Base-by-base conservation (phyloP, 1,140 invertebrate species). In the Mya arenaria region DNA sequence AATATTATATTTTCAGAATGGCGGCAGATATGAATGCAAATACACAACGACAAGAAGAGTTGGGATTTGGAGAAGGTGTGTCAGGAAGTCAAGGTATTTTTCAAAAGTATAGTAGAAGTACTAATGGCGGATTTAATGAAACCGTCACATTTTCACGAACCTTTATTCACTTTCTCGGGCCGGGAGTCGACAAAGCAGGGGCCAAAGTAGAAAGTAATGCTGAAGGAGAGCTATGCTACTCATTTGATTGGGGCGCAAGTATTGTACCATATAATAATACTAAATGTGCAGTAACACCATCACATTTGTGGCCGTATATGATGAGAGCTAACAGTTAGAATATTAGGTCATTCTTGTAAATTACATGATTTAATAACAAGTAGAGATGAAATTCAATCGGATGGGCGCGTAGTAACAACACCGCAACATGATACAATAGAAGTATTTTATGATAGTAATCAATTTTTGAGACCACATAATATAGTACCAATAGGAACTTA, bases 311-410 rank as follows among this genome's bases (percentile, higher is more conserved):
- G 13, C 10, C 10, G 23, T 69, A 69, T 37, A 39, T 69, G 37
- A 3, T 15, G 6, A 37, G 32, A 63, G 6, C 5, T 63, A 63
- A 63, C 60, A 30, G 5, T 8, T 30, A 28, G 60, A 41, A 69
- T 69, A 39, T 39, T 15, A 37, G 28, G 17, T 37, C 34, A 37
- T 69, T n/a, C 34, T 6, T n/a, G 39, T 10, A 4, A 5, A 4
- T 4, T 4, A 5, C 28, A 19, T 39, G 65, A 69, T 41, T 69
- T 69, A 44, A 69, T 39, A 37, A 8, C 6, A 15, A 69, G 37
- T 69, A 37, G 65, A 69, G 37, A 69, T 44, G 65, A 69, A 69
- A 44, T 69, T 41, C 65, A 69, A 25, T 36, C 37, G 48, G 65
- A 69, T 69, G 65, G 65, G n/a, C 39, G 65, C 39, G 13, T 69